phyloP scores from a whole-genome alignment of 2,888 invertebrate species.

The Steromphala cineraria region DNA sequence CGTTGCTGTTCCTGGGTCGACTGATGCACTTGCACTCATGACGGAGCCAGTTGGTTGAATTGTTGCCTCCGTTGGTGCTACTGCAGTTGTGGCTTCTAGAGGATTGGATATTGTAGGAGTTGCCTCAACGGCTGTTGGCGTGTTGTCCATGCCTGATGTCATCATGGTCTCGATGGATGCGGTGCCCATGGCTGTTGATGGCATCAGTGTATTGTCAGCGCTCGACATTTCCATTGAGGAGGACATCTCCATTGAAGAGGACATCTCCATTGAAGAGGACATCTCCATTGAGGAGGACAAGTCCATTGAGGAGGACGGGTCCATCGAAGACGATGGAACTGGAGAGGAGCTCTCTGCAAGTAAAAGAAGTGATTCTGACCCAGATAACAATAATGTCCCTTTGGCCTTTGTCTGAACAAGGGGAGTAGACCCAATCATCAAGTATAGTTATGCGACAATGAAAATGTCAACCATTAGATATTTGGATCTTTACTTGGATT shows the following conservation, averaged over 20 bases:
- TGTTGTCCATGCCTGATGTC: background rate
- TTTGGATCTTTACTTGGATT: no score
- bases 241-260: background rate
- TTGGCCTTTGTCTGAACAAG: no score
- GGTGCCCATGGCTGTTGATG: background rate
- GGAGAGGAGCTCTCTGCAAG: background rate
- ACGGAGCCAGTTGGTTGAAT: background rate
- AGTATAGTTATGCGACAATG: no score
- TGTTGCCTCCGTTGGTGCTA: background rate
- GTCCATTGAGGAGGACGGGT: background rate
- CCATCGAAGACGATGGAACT: background rate
- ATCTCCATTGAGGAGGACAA: background rate
- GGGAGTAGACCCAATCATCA: no score
- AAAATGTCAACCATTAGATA: no score
- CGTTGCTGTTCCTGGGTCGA: background rate
- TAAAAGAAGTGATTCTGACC: no score
- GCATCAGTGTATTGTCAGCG: background rate
- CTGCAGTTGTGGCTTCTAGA: background rate
- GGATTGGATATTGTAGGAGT: background rate
- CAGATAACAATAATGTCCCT: no score
- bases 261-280: background rate
- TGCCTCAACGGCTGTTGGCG: background rate
- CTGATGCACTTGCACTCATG: background rate
- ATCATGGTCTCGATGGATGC: background rate
- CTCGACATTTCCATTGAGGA: background rate